Conservation (phyloP, 2,888 invertebrate species). For the Macrophya alboannulata region DNA sequence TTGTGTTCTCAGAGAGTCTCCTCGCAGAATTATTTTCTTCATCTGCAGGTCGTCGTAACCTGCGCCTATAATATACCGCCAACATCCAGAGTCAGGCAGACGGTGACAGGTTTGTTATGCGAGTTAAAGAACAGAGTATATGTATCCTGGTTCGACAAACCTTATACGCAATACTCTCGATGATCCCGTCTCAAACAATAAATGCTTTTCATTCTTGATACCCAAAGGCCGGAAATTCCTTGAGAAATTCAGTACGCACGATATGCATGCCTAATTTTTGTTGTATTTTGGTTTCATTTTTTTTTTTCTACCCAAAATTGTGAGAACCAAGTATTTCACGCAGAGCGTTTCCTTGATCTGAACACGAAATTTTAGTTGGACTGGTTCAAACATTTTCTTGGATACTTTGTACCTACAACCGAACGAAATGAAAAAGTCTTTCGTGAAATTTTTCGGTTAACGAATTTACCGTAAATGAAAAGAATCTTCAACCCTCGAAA, state of each 20-base stretch:
- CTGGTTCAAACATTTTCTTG: neutral
- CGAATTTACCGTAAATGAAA: neutral
- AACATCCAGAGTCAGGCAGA: neutral
- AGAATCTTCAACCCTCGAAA: neutral
- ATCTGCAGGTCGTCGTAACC: neutral
- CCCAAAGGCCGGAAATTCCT: neutral
- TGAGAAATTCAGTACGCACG: neutral
- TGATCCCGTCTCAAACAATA: neutral
- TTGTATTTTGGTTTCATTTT: neutral
- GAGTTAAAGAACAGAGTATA: neutral
- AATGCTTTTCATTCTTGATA: neutral
- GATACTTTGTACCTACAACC: neutral
- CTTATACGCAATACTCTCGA: neutral
- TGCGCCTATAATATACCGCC: neutral
- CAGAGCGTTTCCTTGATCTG: neutral
- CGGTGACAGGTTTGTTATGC: constrained; percentile 42
- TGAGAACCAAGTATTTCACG: neutral
- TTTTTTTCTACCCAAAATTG: neutral
- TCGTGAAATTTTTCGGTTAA: neutral
- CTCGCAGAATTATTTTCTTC: neutral
- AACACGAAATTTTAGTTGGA: constrained; percentile 12
- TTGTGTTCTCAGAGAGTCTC: constrained; percentile 12
- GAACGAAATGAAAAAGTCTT: neutral
- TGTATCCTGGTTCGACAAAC: constrained; percentile 47
- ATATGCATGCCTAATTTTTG: neutral